phyloP scores from a whole-genome alignment of 2,113 vertebrate genomes.

The Callorhinus ursinus region DNA sequence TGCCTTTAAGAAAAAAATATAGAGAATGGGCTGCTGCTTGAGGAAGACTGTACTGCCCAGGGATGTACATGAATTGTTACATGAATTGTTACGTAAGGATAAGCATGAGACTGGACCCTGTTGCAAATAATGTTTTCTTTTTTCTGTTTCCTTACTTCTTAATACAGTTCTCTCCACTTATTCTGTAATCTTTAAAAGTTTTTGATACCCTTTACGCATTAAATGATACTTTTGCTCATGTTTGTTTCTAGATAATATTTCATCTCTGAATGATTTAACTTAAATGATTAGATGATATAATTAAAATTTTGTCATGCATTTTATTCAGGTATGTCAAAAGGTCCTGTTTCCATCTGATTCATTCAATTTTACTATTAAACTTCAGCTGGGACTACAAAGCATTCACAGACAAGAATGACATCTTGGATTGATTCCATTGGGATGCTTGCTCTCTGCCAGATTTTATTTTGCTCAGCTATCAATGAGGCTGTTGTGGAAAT shows the following conservation, averaged over 20 bases:
- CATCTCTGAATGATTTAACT: conserved; percentile 25
- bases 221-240: conserved; percentile 31
- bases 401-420: conserved; percentile 82
- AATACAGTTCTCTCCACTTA: background rate
- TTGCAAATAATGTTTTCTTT: conserved; percentile 15
- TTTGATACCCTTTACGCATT: background rate
- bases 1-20: background rate
- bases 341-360: conserved; percentile 75
- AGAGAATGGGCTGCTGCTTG: background rate
- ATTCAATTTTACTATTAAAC: conserved; percentile 84
- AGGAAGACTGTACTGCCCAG: background rate
- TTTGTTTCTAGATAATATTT: background rate
- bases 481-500: conserved; percentile 90
- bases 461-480: conserved; percentile 88
- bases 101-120: background rate
- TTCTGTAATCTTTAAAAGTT: background rate
- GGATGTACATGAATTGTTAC: background rate
- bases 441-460: conserved; percentile 86
- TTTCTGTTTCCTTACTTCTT: background rate
- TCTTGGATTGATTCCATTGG: conserved; percentile 86
- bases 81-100: background rate
- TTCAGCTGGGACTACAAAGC: conserved; percentile 80
- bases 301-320: conserved; percentile 49
- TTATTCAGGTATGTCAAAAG: conserved; percentile 76
- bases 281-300: conserved; percentile 58